A percentile compares a stretch with the other conserved stretches of the same genome.
Evolutionary conservation across 30 jellyfish, hydroid and myxozoan species (phyloP).

Genomic region (Hydra vulgaris): DNA sequence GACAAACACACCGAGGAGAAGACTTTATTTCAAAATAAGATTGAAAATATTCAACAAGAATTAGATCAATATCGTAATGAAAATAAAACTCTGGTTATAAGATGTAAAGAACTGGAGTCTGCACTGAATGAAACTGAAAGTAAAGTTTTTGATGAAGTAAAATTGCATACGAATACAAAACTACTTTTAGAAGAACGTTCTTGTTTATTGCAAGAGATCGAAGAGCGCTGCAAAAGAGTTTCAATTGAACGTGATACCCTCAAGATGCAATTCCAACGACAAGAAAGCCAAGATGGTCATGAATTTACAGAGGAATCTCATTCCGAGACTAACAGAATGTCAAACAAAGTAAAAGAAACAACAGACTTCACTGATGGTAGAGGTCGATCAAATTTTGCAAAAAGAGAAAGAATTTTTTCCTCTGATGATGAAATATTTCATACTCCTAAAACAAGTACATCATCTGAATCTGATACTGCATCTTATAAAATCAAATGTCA

Average conservation of each 20-base stretch:
- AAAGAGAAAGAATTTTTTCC: background rate
- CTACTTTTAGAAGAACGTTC: conserved; percentile 29
- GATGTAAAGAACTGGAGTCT: background rate
- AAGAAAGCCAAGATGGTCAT: conserved; percentile 3
- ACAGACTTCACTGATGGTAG: conserved; percentile 23
- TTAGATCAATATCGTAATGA: conserved; percentile 2
- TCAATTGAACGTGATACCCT: conserved; percentile 27
- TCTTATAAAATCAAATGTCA: conserved; percentile 10
- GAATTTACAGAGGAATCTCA: background rate
- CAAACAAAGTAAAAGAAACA: conserved; percentile 7
- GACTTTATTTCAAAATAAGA: conserved; percentile 33
- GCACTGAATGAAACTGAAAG: conserved; percentile 8
- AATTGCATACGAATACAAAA: conserved; percentile 24
- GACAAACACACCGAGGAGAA: background rate
- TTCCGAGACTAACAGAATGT: conserved; percentile 13
- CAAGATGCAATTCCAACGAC: background rate
- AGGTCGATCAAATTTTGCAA: background rate
- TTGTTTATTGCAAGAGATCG: conserved; percentile 14
- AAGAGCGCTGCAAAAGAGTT: conserved; percentile 25
- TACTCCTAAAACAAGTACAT: conserved; percentile 12
- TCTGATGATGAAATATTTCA: conserved; percentile 6
- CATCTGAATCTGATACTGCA: conserved; percentile 25
- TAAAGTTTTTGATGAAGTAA: background rate
- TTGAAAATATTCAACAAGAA: conserved; percentile 22
- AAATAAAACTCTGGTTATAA: conserved; percentile 11